A percentile compares a stretch with the other conserved stretches of the same genome.
phyloP scores from a whole-genome alignment of 2,888 invertebrate species.

The Caenorhabditis sulstoni region DNA sequence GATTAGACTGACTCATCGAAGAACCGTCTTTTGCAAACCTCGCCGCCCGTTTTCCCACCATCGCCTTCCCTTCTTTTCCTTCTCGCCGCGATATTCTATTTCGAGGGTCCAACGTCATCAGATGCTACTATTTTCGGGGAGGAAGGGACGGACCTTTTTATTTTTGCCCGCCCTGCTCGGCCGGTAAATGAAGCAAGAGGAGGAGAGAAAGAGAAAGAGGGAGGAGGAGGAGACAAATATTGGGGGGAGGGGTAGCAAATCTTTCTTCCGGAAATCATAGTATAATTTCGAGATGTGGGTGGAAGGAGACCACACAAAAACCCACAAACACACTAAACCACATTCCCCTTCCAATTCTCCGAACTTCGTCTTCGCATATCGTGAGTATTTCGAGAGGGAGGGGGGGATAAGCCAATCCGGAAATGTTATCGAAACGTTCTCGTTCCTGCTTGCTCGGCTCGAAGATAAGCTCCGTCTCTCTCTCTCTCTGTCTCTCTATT shows the following conservation, averaged over 20 bases:
- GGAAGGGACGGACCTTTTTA: conserved; percentile 22
- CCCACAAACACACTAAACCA: conserved; percentile 3
- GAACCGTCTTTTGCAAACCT: not conserved
- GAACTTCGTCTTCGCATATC: not conserved
- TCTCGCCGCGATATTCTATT: conserved; percentile 28
- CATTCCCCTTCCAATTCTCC: not conserved
- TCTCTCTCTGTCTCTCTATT: conserved; percentile 1
- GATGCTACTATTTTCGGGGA: conserved; percentile 49
- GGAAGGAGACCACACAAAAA: not conserved
- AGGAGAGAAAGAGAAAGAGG: not conserved
- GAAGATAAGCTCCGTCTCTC: no score
- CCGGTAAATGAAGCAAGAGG: conserved; percentile 23
- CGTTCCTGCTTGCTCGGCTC: not conserved
- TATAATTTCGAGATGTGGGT: conserved; percentile 47
- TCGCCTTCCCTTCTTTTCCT: not conserved
- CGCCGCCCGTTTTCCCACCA: not conserved
- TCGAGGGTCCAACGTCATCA: conserved; percentile 45
- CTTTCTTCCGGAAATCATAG: conserved; percentile 36
- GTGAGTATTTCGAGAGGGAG: not conserved
- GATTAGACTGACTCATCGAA: conserved; percentile 31
- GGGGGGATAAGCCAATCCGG: not conserved
- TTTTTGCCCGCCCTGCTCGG: conserved; percentile 25
- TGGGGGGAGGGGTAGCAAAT: not conserved
- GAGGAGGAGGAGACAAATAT: conserved; percentile 26
- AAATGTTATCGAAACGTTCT: conserved; percentile 9